A percentile compares a stretch with the other conserved stretches of the same genome.
These are phyloP conservation scores for Drosophila pseudotakahashii DNA, from an alignment of 2,888 invertebrate species.

Conservation along the genomic window DNA sequence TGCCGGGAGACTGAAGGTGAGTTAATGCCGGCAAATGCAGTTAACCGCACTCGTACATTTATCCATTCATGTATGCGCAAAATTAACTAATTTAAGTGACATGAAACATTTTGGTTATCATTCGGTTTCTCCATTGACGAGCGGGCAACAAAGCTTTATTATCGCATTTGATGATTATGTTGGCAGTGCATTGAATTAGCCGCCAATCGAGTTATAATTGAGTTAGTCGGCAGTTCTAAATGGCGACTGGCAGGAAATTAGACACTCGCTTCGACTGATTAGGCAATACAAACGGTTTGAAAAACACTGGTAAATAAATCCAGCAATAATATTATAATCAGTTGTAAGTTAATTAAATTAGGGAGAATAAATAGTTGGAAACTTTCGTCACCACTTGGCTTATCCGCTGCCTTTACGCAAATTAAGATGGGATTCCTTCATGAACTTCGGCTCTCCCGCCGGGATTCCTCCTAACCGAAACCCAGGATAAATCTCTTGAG, in stretches of 20 bases:
- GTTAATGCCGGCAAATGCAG: conserved; percentile 26
- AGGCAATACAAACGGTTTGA: not conserved
- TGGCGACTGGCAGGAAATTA: too few species aligned
- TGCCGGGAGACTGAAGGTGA: conserved; percentile 2
- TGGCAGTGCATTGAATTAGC: conserved; percentile 60
- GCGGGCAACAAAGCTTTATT: conserved; percentile 36
- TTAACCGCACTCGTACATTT: conserved; percentile 62
- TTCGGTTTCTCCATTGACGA: conserved; percentile 47
- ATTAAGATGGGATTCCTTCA: conserved; percentile 15
- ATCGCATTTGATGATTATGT: conserved; percentile 13
- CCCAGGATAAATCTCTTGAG: conserved; percentile 44
- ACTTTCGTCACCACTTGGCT: too few species aligned
- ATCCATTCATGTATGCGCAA: conserved; percentile 71
- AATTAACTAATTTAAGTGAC: conserved; percentile 78
- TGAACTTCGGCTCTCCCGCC: conserved; percentile 1
- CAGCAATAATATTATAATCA: not conserved
- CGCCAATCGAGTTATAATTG: conserved; percentile 63
- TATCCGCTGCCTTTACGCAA: conserved; percentile 9
- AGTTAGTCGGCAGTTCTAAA: conserved; percentile 34
- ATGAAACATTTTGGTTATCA: conserved; percentile 65
- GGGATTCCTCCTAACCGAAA: conserved; percentile 3
- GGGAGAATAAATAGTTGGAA: not conserved
- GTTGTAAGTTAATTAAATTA: not conserved
- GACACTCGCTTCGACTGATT: conserved; percentile 15
- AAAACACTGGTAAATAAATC: not conserved